Base-by-base conservation (phyloP, 1,140 invertebrate species). In the Doryteuthis pealeii region DNA sequence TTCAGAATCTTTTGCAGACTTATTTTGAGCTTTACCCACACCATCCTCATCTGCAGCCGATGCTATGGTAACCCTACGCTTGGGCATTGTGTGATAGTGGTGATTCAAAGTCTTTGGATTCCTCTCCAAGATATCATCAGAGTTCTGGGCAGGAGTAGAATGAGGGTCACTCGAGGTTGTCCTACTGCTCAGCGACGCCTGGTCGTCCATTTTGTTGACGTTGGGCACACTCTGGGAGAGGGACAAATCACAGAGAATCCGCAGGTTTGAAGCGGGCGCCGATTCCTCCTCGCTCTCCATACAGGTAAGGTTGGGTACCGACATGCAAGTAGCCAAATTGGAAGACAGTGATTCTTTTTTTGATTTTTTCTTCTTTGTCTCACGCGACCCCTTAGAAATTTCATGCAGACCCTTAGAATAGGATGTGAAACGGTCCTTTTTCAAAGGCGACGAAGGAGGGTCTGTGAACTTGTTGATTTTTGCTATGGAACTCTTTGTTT, bases 171-270 rank as follows among this genome's bases (percentile, higher is more conserved):
- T 69, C 6, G 62, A 43, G 3, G 35, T 40, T 28, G 28, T 54
- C 6, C 66, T 66, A 31, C 35, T 66, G 14, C 54, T 45, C 65
- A 58, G 62, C 26, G 45, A 35, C 14, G 72, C 58, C 14, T 78
- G 72, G 30, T 76, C 78, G 67, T 83, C 79, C 35, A 78, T 58
- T 45, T 71, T 62, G 40, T 79, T 81, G 28, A 84, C 68, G 70
- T 84, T 81, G 8, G 82, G 82, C 1, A 79, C 77, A 75, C 82
- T 84, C 22, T 76, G 76, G 22, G 82, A 82, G 10, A 79, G 35
- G 72, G 65, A 72, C 22, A 80, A 65, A 35, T 80, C 76, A 18
- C 75, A 45, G 22, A 77, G 67, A 15, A 68, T 26, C 12, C 40
- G 43, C n/a, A 83, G 74, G 73, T 84, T 84, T 15, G 79, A 75